Evolutionary conservation across 2,888 invertebrate genomes (phyloP), one percentile per base, ranked within the genome.

Genomic region (Chrysopilus asiliformis): DNA sequence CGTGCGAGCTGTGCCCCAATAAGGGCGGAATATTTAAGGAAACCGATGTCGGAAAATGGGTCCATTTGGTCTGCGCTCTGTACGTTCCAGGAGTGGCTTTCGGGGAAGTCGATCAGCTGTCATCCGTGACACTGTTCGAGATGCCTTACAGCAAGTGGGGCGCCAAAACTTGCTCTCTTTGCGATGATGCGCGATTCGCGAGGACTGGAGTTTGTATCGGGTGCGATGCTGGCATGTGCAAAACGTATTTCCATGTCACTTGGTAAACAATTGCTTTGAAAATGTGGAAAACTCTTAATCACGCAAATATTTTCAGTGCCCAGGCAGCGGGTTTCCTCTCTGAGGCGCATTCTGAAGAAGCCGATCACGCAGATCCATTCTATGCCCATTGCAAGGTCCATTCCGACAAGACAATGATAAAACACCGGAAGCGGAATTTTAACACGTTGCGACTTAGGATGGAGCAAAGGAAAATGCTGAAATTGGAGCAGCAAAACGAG

Each of bases 141-240:
- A 90, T 97, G 85, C 86, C 87, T n/a, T 93, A 94, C 59, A 83
- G 80, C 36, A 84, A 86, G 49, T 98, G 94, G 90, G 97, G 97
- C 24, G 81, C 87, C 7, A 87, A 90, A 53, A 75, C 79, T 8
- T 99, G 98, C 56, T 78, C 81, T 6, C 66, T 93, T 9, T 98
- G 98, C 59, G 79, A 79, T 44, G 91, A 95, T 60, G 74, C 80
- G 4, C 70, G 86, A 26, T 81, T 82, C 52, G 80, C 90, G 7
- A 71, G 91, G 18, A 90, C 93, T 1, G 98, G 98, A 3, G 89
- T 99, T 10, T 89, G 90, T 56, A 89, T 97, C 36, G 84, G 86
- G 43, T 98, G 98, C 65, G 98, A 99, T 66, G 97, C 97, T 8
- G 98, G 97, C 17, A 83, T 98, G 76, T 98, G 98, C 67, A 80